Base-by-base conservation (phyloP, 1,140 invertebrate genomes). In the Thaumatotibia leucotreta region DNA sequence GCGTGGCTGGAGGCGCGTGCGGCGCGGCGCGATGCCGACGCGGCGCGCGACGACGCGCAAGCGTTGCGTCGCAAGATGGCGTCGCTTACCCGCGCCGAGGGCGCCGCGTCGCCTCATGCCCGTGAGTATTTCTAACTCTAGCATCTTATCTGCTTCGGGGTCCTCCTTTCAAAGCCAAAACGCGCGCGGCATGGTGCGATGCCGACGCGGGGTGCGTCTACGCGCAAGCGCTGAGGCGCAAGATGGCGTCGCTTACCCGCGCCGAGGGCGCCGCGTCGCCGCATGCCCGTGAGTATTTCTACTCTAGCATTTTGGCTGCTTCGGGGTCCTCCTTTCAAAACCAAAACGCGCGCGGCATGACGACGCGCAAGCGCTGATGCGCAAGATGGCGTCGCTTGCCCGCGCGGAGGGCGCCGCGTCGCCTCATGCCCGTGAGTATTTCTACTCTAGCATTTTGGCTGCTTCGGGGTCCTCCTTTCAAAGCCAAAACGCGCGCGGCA, bases 1-100 rank as follows among this genome's bases (percentile, higher is more conserved):
- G 95, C 95, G 77, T 97, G 96, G 96, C 91, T 97, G 17, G 91
- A 93, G 54, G 94, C 95, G 6, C 92, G 96, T 58, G 95, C 96
- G 78, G 94, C 94, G 29, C 94, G 96, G 79, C 92, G 96, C 24
- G 94, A 94, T 69, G 92, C 96, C 27, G 96, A 96, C 82, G 96
- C 97, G 80, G 92, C 94, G 4, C 93, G 94, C 76, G 93, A 94
- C 49, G 96, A 96, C 86, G 94, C 95, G 0, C 92, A 95, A 22
- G 93, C 95, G 68, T 88, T 96, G 68, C 92, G 96, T 50, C 94
- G 95, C 76, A 93, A 95, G 72, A 88, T 97, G 23, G 95, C 95
- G 24, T 68, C 82, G 1, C 49, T 80, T 5, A 70, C 77, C 2
- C 4, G 20, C 8, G 79, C 69, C 2, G 67, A 58, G 11, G 32